Evolutionary conservation across 2,113 vertebrate species (phyloP), one percentile per base, ranked within the genome.

Genomic region (Bungarus multicinctus): DNA sequence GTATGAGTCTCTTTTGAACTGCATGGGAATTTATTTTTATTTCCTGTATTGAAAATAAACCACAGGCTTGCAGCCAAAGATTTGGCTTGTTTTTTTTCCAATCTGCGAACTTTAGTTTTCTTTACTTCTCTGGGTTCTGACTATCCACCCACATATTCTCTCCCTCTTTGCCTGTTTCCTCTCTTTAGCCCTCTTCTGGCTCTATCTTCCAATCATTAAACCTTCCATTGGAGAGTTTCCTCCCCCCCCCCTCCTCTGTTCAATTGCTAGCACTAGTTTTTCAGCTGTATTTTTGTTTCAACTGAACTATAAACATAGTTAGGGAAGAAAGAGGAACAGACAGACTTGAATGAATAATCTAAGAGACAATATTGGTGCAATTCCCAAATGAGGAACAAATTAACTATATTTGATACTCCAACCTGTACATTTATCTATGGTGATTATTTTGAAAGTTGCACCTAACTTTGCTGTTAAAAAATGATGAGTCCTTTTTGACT

Each of bases 11-110:
- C 52, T 53, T 92, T 60, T 52, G 18, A 39, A 69, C 52, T 55
- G 34, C 58, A 89, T 74, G 60, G 58, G 58, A 92, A 88, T 58
- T 54, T 39, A 30, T 74, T 39, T 92, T 88, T 81, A 18, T 81
- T 53, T 85, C n/a, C 53, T 43, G 34, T 14, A 43, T 64, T 92
- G 57, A 88, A 92, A 92, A 92, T 88, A 92, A 88, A 81, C 34
- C 22, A 18, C 23, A 74, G 91, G 60, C 87, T 5, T 92, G 23
- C 50, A 55, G 91, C 91, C 91, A 92, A 55, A 54, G 25, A 53
- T 89, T 43, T 11, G 60, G 34, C 50, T 89, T 30, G 54, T 81
- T 89, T 22, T 92, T 34, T 92, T 89, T 23, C 87, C 27, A 27
- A 74, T 58, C 81, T 91, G 23, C 89, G 60, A 74, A 92, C 23